phyloP scores from a whole-genome alignment of 2,797 vertebrate genomes.

The Mormyrops attenuatus region DNA sequence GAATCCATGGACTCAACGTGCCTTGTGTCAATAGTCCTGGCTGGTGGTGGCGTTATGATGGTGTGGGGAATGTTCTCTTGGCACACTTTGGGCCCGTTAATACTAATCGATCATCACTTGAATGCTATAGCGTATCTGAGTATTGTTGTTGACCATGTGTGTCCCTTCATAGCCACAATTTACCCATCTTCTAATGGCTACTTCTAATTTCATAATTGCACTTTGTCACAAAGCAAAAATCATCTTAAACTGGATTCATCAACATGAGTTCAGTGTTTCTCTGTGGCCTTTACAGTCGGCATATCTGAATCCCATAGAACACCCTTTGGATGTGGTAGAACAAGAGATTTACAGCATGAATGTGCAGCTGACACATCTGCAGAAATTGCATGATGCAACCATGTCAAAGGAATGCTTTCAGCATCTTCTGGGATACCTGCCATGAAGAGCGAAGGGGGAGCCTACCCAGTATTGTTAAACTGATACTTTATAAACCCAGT shows the following conservation, averaged over 20 bases:
- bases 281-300: neutral
- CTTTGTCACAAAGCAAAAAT: neutral
- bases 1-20: neutral
- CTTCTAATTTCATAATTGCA: neutral
- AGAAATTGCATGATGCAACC: neutral
- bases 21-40: neutral
- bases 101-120: neutral
- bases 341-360: neutral
- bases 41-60: neutral
- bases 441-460: neutral
- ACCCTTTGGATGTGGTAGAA: neutral
- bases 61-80: neutral
- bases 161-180: neutral
- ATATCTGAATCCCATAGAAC: neutral
- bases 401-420: neutral
- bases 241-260: neutral
- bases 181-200: neutral
- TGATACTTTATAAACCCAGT: neutral
- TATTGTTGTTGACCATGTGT: neutral
- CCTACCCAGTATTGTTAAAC: neutral
- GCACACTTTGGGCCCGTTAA: neutral
- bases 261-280: neutral
- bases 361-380: neutral
- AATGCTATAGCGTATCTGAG: neutral
- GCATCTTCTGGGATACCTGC: neutral